Evolutionary conservation across 2,888 invertebrate genomes (phyloP), one percentile per base, ranked within the genome.

Genomic region (Harpalus rufipes): DNA sequence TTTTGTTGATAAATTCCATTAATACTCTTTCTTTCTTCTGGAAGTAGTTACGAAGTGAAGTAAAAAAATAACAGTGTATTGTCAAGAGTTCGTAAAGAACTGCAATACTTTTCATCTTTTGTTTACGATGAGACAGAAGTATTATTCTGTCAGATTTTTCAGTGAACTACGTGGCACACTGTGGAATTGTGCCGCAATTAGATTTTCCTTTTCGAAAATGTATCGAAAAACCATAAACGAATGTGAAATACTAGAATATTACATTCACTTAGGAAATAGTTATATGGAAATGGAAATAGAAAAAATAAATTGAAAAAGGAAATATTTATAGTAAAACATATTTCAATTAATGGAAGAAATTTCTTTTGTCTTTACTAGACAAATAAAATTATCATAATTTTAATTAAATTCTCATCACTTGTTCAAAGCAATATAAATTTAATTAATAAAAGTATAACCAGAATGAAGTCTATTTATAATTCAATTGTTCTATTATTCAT

Each of bases 51-150:
- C 12, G 39, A 74, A 74, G 44, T 44, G 12, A 74, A 74, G 12
- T 51, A 51, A 44, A 74, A 74, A 44, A 74, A 74, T 41, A 74
- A 44, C 41, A 14, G 18, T 16, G 51, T 74, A 74, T 74, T 74
- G 72, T 74, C 5, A 12, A 8, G 8, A 21, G 44, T 18, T 74
- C 18, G 21, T 44, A 44, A 44, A 74, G 72, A 44, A 74, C 21
- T 74, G 72, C 41, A 41, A 74, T 41, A 44, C 51, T 74, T 74
- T 74, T 44, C 44, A 74, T 44, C 72, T 74, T 21, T 74, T 74
- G 72, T 74, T 74, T 44, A 44, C 7, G 21, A 68, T n/a, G 39
- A 32, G 68, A 68, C 39, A 39, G 68, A 68, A 12, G 39, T 63
- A 21, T 5, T 39, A n/a, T 25, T 32, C 10, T 68, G 39, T 68